Base-by-base conservation (phyloP, 2,888 invertebrate genomes). In the Lypha dubia region DNA sequence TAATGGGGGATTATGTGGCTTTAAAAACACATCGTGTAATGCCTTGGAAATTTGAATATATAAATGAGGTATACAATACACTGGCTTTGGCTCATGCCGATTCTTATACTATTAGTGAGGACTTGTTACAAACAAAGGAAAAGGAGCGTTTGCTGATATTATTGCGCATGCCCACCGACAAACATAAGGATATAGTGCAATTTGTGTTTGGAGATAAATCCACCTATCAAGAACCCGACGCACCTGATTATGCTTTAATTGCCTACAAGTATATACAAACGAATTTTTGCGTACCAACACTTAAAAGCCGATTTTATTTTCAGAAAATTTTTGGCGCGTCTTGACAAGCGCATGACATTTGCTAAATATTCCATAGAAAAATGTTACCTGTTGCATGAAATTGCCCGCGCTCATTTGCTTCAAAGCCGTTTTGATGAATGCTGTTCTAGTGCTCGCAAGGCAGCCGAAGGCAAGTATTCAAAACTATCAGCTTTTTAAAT, bases 41-140 rank as follows among this genome's bases (percentile, higher is more conserved):
- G 90, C 92, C 92, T 9, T 90, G 92, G 89, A 92, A 90, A 85
- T 92, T 91, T 86, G 90, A 91, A 86, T 92, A 91, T 75, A 88
- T 90, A 24, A 91, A 91, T 85, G 92, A 92, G 86, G 90, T 92
- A 28, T 92, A 90, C 73, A 91, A 92, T 85, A 88, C 89, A 8
- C 68, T 91, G 32, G 92, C 89, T 4, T 70, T 92, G 79, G 89
- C 91, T n/a, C 89, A 90, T 86, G 86, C 89, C 51, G 90, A 91
- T 87, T 87, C 87, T 77, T 91, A 88, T 86, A 87, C 87, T 24
- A 81, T 88, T 68, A 77, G 86, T 15, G 82, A 82, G 0, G 79
- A 88, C 8, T 83, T 88, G 28, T 41, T 85, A 0, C 4, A 49
- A 5, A 9, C 35, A 8, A 76, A 60, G 15, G 38, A 24, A n/a